Percentiles rank a stretch among this genome's conserved stretches.
Evolutionary conservation across 2,113 vertebrate species (phyloP).

Genomic region (Platysteira castanea): DNA sequence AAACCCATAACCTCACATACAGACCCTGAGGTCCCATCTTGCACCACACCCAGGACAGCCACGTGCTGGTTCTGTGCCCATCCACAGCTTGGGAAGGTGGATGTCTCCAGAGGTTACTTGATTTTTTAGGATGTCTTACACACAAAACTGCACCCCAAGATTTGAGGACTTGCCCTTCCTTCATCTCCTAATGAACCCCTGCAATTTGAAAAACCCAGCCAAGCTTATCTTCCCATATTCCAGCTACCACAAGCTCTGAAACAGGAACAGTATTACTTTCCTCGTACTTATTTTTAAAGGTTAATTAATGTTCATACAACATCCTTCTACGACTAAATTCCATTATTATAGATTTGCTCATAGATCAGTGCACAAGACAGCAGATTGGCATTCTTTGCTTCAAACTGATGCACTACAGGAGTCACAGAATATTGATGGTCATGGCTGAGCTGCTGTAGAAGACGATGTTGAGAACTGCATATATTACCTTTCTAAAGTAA

Average conservation of each 20-base stretch:
- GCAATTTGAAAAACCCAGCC: not conserved
- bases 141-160: not conserved
- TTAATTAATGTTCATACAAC: conserved; percentile 40
- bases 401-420: not conserved
- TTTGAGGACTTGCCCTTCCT: not conserved
- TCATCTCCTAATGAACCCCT: not conserved
- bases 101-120: not conserved
- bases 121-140: not conserved
- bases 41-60: not conserved
- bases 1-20: fast-evolving
- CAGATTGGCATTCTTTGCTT: conserved; percentile 8
- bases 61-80: not conserved
- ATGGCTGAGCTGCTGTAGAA: not conserved
- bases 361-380: conserved; percentile 2
- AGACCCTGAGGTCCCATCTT: fast-evolving
- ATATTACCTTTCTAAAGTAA: not conserved
- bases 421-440: not conserved
- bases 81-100: not conserved
- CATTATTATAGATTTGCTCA: conserved; percentile 37
- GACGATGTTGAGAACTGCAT: not conserved
- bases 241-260: not conserved
- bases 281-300: conserved; percentile 16
- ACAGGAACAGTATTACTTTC: not conserved
- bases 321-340: not conserved
- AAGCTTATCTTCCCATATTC: not conserved